Evolutionary conservation across 2,888 invertebrate genomes (phyloP).

Genomic region (Dendrolimus pini): DNA sequence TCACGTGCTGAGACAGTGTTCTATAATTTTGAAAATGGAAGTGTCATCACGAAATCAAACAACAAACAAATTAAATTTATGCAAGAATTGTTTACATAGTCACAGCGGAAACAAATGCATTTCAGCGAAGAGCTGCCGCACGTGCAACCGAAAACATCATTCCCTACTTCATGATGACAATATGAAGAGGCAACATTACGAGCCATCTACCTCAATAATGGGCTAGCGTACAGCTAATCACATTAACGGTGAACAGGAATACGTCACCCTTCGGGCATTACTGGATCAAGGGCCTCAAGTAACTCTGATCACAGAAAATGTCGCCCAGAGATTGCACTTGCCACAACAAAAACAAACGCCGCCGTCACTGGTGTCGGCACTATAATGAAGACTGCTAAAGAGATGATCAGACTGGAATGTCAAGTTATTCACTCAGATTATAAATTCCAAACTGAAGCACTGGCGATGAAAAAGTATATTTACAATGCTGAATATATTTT

Average conservation of each 20-base stretch:
- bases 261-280: slow-evolving; percentile 6
- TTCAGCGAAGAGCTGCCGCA: slow-evolving; percentile 2
- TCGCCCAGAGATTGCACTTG: slow-evolving; percentile 4
- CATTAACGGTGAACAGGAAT: background rate
- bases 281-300: slow-evolving; percentile 9
- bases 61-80: slow-evolving; percentile 1
- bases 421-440: background rate
- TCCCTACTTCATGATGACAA: slow-evolving; percentile 1
- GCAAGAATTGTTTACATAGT: slow-evolving; percentile 6
- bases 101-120: slow-evolving; percentile 1
- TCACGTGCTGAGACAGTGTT: background rate
- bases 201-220: background rate
- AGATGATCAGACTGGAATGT: background rate
- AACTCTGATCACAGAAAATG: slow-evolving; percentile 8
- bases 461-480: background rate
- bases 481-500: background rate
- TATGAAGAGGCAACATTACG: background rate
- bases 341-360: slow-evolving; percentile 1
- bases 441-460: background rate
- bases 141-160: slow-evolving; percentile 3
- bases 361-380: background rate
- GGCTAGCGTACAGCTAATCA: background rate
- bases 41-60: background rate
- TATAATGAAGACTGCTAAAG: background rate
- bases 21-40: background rate